phyloP scores from a whole-genome alignment of 1,140 invertebrate genomes.

The Saccostrea glomerata region DNA sequence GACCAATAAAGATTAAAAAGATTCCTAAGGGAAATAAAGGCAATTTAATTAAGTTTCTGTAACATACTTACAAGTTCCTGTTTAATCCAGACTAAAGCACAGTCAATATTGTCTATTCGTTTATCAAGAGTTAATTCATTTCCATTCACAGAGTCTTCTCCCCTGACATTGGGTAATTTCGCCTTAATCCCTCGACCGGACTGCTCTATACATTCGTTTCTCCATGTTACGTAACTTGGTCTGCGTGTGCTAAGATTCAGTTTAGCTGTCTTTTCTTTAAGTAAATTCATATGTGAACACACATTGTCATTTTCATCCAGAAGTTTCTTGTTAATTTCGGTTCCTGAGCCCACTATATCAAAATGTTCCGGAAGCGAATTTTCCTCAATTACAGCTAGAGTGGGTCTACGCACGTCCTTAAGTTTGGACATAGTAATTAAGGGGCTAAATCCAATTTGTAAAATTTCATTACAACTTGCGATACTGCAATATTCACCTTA shows the following conservation, averaged over 20 bases:
- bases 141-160: conserved; percentile 10
- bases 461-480: background rate
- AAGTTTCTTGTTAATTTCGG: background rate
- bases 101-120: conserved; percentile 46
- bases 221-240: conserved; percentile 43
- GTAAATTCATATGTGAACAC: conserved; percentile 18
- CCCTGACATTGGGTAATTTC: conserved; percentile 9
- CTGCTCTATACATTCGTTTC: conserved; percentile 38
- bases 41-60: too few relatives aligned
- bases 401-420: conserved; percentile 35
- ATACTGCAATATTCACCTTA: background rate
- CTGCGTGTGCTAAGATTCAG: conserved; percentile 36
- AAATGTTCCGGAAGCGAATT: conserved; percentile 12
- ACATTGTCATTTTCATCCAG: conserved; percentile 44
- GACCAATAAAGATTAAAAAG: too few relatives aligned
- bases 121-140: conserved; percentile 20
- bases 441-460: background rate
- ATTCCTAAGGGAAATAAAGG: background rate
- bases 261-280: conserved; percentile 46
- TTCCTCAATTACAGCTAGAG: conserved; percentile 46
- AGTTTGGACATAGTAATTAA: conserved; percentile 5
- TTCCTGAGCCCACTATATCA: background rate
- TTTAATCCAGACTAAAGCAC: conserved; percentile 38
- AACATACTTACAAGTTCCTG: conserved; percentile 42
- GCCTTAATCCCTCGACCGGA: conserved; percentile 39